A percentile compares a stretch with the other conserved stretches of the same genome.
These are phyloP conservation scores for Corythaeola cristata DNA, from an alignment of 2,113 vertebrate genomes.

Conservation along the genomic window DNA sequence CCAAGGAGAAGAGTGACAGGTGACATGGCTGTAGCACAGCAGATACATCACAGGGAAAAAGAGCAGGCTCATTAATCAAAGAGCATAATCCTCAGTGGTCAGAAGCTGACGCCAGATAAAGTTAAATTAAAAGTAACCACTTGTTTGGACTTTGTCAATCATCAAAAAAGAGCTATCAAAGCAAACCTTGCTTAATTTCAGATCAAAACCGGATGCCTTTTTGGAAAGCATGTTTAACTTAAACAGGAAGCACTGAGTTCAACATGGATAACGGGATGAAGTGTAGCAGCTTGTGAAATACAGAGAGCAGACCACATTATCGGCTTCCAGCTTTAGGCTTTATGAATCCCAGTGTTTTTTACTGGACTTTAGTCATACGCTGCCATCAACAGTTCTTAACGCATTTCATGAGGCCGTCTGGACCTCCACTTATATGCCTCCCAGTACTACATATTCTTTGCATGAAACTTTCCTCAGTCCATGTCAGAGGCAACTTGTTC, in stretches of 20 bases:
- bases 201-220: slow-evolving; percentile 45
- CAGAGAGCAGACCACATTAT: slow-evolving; percentile 45
- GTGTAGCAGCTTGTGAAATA: slow-evolving; percentile 50
- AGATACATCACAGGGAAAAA: background rate
- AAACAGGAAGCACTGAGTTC: slow-evolving; percentile 51
- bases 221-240: slow-evolving; percentile 33
- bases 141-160: slow-evolving; percentile 57
- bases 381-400: background rate
- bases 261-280: slow-evolving; percentile 34
- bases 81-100: background rate
- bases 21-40: background rate
- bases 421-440: accelerated
- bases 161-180: background rate
- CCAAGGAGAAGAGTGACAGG: background rate
- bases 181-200: slow-evolving; percentile 41
- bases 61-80: background rate
- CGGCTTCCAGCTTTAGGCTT: background rate
- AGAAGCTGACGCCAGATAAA: slow-evolving; percentile 22
- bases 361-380: background rate
- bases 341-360: background rate
- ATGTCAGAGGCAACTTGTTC: background rate
- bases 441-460: background rate
- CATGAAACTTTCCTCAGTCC: background rate
- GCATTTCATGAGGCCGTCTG: background rate
- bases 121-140: slow-evolving; percentile 18